A percentile compares a stretch with the other conserved stretches of the same genome.
Conservation (phyloP, 2,888 invertebrate genomes). For the Neoaliturus tenellus region DNA sequence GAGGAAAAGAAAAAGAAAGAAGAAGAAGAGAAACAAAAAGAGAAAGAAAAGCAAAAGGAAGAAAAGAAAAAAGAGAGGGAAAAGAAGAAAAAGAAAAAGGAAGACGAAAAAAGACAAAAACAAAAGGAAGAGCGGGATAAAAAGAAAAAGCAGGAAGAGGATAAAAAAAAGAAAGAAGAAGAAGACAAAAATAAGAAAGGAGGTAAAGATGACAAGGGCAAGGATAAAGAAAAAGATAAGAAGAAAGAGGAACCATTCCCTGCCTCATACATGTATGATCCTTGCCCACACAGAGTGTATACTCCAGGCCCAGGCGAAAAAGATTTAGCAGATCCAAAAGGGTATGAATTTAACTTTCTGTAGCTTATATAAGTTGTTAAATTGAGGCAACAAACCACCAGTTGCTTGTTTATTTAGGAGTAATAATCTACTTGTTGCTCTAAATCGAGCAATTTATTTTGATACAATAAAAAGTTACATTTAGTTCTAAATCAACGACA, state of each 20-base stretch:
- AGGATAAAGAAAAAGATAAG: not conserved
- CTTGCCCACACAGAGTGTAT: constrained; percentile 33
- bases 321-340: constrained; percentile 4
- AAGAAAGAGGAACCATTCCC: not conserved
- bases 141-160: not conserved
- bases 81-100: not conserved
- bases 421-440: no score
- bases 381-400: no score
- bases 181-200: constrained; percentile 15
- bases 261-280: constrained; percentile 12
- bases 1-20: not conserved
- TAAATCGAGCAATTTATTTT: no score
- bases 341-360: constrained; percentile 1
- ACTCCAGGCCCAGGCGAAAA: constrained; percentile 8
- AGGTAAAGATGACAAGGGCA: not conserved
- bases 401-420: no score
- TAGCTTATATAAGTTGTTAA: not conserved
- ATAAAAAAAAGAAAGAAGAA: constrained; percentile 4
- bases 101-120: not conserved
- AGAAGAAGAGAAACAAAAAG: not conserved
- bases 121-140: not conserved
- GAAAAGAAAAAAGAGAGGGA: not conserved
- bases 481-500: no score
- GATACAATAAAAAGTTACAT: no score
- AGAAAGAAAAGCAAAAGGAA: constrained; percentile 5